Evolutionary conservation across 2,888 invertebrate species (phyloP), one percentile per base, ranked within the genome.

Genomic region (Hypselothyrea guttata): DNA sequence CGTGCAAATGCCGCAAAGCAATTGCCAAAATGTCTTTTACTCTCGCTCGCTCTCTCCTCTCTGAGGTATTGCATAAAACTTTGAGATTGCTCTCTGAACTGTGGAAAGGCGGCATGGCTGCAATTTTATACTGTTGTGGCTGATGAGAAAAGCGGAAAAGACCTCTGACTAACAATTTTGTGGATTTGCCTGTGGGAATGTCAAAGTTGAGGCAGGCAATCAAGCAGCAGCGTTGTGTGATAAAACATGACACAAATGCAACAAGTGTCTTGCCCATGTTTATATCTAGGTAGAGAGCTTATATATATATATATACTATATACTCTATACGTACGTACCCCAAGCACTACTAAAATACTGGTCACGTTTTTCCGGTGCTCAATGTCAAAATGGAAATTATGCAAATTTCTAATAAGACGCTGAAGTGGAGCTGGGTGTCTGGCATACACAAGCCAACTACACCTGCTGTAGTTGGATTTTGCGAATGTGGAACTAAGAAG

Each of bases 321-420:
- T 16, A 37, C 5, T 15, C 16, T 38, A 18, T 38, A n/a, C 38
- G 7, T 34, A 34, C 5, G 2, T 34, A 15, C 8, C 22, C 2
- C 22, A 22, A 22, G 30, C 30, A 30, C 22, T 47, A 57, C 53
- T 46, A 7, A 65, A 72, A 76, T 71, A 68, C 75, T 54, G 56
- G 71, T 83, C 83, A 83, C 86, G 84, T 71, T 84, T 84, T 67
- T 85, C 82, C 75, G 81, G 75, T 71, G 56, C 46, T 62, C 69
- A 64, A 56, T 64, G 73, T 64, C 54, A 63, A 61, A 15, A 48
- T 60, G 57, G 34, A 70, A 58, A 56, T 56, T 55, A 77, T 71
- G 71, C 55, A 71, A 78, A 77, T 56, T 27, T 44, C 15, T 42
- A 34, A 37, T 16, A n/a, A 31, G 18, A 41, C 16, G 38, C 12